Evolutionary conservation across 2,113 vertebrate genomes (phyloP).

Genomic region (Gymnobelideus leadbeateri): DNA sequence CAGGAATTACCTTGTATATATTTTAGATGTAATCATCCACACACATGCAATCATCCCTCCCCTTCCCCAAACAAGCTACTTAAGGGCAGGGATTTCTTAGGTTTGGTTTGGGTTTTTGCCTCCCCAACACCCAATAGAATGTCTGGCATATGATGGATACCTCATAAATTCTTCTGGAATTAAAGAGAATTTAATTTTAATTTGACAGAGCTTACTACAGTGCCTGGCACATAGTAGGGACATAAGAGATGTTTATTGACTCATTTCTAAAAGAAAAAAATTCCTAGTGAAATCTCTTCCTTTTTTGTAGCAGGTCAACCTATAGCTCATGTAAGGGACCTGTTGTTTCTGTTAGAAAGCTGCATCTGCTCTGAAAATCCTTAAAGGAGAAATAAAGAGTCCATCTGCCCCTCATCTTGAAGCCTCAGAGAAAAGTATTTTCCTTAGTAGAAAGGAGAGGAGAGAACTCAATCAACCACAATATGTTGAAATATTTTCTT

Average conservation of each 20-base stretch:
- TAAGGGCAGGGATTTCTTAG: neutral
- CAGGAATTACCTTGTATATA: neutral
- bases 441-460: constrained; percentile 22
- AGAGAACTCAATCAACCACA: constrained; percentile 9
- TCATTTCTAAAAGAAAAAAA: neutral
- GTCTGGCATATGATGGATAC: neutral
- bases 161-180: neutral
- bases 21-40: neutral
- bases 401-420: constrained; percentile 33
- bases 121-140: neutral
- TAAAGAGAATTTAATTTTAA: neutral
- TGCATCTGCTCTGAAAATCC: constrained; percentile 61
- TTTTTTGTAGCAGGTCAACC: constrained; percentile 59
- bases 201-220: neutral
- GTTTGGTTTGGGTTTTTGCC: neutral
- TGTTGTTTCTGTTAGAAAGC: neutral
- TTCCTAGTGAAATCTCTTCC: constrained; percentile 47
- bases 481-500: constrained; percentile 5
- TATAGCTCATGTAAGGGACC: constrained; percentile 39
- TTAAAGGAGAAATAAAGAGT: constrained; percentile 50
- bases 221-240: neutral
- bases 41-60: neutral
- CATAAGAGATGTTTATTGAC: neutral
- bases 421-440: constrained; percentile 20
- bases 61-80: neutral